Evolutionary conservation across 2,113 vertebrate genomes (phyloP).

Genomic region (Ceyx margarethae): DNA sequence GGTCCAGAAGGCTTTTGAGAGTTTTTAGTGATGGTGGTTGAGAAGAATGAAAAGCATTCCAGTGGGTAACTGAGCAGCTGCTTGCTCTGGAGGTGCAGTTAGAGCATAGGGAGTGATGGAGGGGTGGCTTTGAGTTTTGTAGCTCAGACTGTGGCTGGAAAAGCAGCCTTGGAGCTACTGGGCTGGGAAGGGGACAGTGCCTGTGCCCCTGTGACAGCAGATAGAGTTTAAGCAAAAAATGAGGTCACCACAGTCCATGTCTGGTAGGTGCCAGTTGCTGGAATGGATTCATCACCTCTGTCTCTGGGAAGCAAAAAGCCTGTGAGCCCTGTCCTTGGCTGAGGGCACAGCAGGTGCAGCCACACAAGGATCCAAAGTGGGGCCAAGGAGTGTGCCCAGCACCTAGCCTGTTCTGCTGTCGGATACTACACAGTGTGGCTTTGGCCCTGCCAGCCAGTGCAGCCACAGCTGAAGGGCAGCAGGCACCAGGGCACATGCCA

Average conservation of each 20-base stretch:
- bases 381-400: background rate
- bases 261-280: background rate
- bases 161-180: background rate
- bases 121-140: background rate
- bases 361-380: background rate
- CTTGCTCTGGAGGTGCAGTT: background rate
- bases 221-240: background rate
- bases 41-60: background rate
- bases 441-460: background rate
- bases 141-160: background rate
- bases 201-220: background rate
- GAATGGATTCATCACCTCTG: background rate
- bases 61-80: background rate
- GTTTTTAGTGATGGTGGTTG: background rate
- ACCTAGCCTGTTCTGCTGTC: background rate
- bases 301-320: background rate
- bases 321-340: background rate
- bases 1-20: background rate
- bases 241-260: background rate
- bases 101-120: background rate
- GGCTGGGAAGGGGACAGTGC: background rate
- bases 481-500: background rate
- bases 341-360: background rate
- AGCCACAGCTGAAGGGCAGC: background rate
- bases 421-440: accelerated